Evolutionary conservation across 2,797 vertebrate species (phyloP).

Genomic region (Notamacropus eugenii): DNA sequence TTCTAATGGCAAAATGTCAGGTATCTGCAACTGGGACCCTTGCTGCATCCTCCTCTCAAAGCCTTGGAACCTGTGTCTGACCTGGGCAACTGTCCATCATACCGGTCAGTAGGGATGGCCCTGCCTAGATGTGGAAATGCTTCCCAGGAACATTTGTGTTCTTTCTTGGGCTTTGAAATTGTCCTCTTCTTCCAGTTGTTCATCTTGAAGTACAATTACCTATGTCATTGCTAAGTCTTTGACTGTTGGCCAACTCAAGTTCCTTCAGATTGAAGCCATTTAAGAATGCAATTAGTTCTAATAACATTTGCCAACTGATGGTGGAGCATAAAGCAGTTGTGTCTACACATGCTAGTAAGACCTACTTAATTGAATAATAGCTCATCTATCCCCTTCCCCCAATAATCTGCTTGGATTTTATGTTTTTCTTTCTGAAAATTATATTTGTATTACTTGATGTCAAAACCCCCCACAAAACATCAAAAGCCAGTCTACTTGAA

Average conservation of each 20-base stretch:
- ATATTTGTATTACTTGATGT: not conserved
- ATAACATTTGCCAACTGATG: slow-evolving; percentile 38
- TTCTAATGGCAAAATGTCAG: not conserved
- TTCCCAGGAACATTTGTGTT: not conserved
- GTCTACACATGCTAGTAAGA: slow-evolving; percentile 35
- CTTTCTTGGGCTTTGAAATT: not conserved
- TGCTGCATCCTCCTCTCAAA: not conserved
- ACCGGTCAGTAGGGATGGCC: not conserved
- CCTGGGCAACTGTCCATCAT: not conserved
- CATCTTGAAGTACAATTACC: not conserved
- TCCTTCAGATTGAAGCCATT: slow-evolving; percentile 35
- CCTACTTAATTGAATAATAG: slow-evolving; percentile 39
- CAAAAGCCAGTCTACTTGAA: not conserved
- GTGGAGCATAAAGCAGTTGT: slow-evolving; percentile 5
- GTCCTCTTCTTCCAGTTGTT: slow-evolving; percentile 10
- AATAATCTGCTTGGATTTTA: not conserved
- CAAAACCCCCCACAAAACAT: not conserved
- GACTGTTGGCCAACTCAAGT: slow-evolving; percentile 34
- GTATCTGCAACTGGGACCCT: not conserved
- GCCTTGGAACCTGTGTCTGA: not conserved
- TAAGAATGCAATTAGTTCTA: slow-evolving; percentile 45
- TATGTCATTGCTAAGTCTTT: slow-evolving; percentile 37
- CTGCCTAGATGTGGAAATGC: not conserved
- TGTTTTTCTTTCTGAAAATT: not conserved
- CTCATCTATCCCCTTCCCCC: not conserved